A percentile compares a stretch with the other conserved stretches of the same genome.
Evolutionary conservation across 1,140 invertebrate species (phyloP).

Genomic region (Psilanteris sp.): DNA sequence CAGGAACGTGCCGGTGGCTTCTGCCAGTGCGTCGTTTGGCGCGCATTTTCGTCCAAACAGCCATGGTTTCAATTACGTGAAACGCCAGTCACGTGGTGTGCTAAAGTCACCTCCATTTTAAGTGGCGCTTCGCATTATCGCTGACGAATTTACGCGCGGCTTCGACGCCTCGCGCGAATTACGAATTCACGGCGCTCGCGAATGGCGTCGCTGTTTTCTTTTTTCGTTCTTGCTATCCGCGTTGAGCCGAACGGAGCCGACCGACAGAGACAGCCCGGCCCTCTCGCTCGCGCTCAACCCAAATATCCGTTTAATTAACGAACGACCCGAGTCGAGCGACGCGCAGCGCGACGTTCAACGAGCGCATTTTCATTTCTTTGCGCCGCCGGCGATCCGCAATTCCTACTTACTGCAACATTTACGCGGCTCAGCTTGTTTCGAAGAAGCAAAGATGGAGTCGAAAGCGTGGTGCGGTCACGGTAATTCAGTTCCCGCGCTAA

Average conservation of each 20-base stretch:
- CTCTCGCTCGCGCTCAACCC: too few relatives aligned
- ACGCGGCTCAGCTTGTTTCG: background rate
- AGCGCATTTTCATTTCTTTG: too few relatives aligned
- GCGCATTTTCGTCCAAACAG: conserved; percentile 7
- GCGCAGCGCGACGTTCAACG: too few relatives aligned
- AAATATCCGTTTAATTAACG: too few relatives aligned
- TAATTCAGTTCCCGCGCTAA: conserved; percentile 56
- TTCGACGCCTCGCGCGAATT: background rate
- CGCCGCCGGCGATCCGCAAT: too few relatives aligned
- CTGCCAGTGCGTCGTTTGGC: conserved; percentile 14
- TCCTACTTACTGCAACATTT: too few relatives aligned
- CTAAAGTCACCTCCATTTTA: conserved; percentile 11
- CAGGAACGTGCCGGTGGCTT: conserved; percentile 28
- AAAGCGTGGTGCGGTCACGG: conserved; percentile 30
- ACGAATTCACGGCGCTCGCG: background rate
- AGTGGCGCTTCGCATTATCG: background rate
- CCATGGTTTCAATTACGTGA: conserved; percentile 1
- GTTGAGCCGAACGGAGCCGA: too few relatives aligned
- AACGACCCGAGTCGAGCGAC: too few relatives aligned
- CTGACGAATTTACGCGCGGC: background rate
- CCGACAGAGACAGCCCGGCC: too few relatives aligned
- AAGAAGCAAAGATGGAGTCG: conserved; percentile 26
- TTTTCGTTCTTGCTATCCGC: too few relatives aligned
- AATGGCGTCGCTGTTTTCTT: too few relatives aligned
- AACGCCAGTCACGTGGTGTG: conserved; percentile 20